Conservation (phyloP, 2,888 invertebrate genomes). For the Lithosia quadra region DNA sequence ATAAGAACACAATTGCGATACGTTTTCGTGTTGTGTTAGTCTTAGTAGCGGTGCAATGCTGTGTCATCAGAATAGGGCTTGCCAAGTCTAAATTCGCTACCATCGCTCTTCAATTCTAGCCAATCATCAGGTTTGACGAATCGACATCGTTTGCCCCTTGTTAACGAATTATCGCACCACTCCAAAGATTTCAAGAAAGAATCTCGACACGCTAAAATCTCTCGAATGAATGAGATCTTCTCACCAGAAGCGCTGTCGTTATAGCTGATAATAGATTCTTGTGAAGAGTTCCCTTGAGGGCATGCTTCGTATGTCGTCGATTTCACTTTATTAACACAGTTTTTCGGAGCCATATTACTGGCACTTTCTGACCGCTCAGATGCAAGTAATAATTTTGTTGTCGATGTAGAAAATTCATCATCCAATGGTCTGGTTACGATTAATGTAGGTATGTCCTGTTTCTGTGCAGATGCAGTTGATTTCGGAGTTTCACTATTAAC, state of each 20-base stretch:
- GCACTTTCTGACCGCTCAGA: slow-evolving; percentile 68
- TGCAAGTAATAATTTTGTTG: slow-evolving; percentile 67
- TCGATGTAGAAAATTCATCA: slow-evolving; percentile 61
- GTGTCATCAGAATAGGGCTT: slow-evolving; percentile 44
- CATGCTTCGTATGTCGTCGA: slow-evolving; percentile 38
- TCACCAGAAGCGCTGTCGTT: slow-evolving; percentile 77
- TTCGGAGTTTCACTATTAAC: slow-evolving; percentile 56
- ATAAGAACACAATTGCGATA: not conserved
- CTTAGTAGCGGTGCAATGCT: slow-evolving; percentile 33
- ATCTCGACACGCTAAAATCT: slow-evolving; percentile 78
- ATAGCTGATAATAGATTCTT: slow-evolving; percentile 58
- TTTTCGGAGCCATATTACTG: slow-evolving; percentile 40
- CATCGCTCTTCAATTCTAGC: slow-evolving; percentile 75
- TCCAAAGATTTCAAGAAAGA: slow-evolving; percentile 81
- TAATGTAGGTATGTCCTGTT: slow-evolving; percentile 47
- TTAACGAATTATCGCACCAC: slow-evolving; percentile 83
- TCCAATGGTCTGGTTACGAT: slow-evolving; percentile 55
- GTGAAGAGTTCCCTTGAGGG: slow-evolving; percentile 30
- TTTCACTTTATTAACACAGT: slow-evolving; percentile 50
- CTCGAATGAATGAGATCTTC: slow-evolving; percentile 80
- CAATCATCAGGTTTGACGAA: slow-evolving; percentile 77
- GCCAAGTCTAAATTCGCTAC: slow-evolving; percentile 62
- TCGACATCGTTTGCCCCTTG: slow-evolving; percentile 77
- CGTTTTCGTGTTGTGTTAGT: slow-evolving; percentile 14
- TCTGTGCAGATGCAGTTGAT: slow-evolving; percentile 32